Base-by-base conservation (phyloP, 2,113 vertebrate species). In the Dromaius novaehollandiae region DNA sequence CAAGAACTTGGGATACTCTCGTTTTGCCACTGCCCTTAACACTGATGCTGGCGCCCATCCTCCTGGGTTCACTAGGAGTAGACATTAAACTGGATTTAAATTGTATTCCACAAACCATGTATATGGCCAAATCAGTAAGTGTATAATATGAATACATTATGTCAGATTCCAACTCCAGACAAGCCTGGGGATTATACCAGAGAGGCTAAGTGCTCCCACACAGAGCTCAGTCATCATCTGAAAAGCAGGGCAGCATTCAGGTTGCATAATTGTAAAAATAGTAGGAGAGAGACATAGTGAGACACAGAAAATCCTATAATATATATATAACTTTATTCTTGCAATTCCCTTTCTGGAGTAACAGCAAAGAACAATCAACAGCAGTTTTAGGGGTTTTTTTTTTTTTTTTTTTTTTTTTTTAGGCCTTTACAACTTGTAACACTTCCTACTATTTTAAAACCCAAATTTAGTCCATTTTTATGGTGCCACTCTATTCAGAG, bases 21-120 rank as follows among this genome's bases (percentile, higher is more conserved):
- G 98, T 96, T 99, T 99, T 86, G 99, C 99, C 95, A 99, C 99
- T 28, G 99, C 99, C 89, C 99, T 97, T 89, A 99, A 98, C 90
- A 99, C 99, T 32, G 99, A 99, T 7, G 99, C 99, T 84, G 99
- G 99, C 13, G 99, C 99, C 99, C 99, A 99, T 95, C 99, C 99
- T 80, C 99, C 99, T 2, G 99, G 99, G 94, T 99, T 99, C 95
- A 99, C 99, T 99, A 95, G 14, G 97, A 90, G 86, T 3, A 90
- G 34, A 46, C 6, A 76, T 70, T 40, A 50, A 48, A 24, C 18
- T 70, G 8, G 18, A 60, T 34, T 60, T 34, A 34, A 34, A 60
- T 60, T 19, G 30, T 3, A 19, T 60, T 60, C 30, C 56, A 60
- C 56, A 60, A 60, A 18, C 30, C 56, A 60, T 32, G 16, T 32